Percentiles rank a stretch among this genome's conserved stretches.
These are phyloP conservation scores for Centruroides vittatus DNA, from an alignment of 1,140 invertebrate genomes.

Conservation along the genomic window DNA sequence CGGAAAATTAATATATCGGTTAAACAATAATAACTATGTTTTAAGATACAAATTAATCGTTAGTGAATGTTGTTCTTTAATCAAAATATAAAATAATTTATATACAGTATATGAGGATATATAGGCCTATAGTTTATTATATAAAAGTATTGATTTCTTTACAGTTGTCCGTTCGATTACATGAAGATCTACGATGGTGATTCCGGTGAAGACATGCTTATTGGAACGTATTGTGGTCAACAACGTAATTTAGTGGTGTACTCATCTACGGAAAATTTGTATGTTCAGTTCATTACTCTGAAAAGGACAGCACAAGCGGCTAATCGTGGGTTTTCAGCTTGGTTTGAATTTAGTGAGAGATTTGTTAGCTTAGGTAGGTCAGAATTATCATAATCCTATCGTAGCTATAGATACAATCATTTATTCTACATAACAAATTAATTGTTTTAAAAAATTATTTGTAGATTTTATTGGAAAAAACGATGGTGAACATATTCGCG, in stretches of 20 bases:
- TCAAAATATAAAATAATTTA: no score
- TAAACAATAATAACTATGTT: no score
- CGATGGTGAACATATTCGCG: slow-evolving; percentile 79
- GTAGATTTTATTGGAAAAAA: slow-evolving; percentile 84
- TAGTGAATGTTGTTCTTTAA: no score
- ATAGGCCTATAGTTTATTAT: no score
- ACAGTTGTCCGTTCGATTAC: slow-evolving; percentile 95
- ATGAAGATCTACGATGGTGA: slow-evolving; percentile 91
- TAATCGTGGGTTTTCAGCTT: slow-evolving; percentile 87
- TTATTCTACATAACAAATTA: not conserved
- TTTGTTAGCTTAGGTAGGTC: slow-evolving; percentile 44
- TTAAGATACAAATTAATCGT: no score
- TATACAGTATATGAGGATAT: no score
- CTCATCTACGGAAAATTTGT: slow-evolving; percentile 74
- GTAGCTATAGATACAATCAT: not conserved
- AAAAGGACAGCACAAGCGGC: slow-evolving; percentile 76
- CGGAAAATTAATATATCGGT: no score
- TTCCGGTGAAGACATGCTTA: slow-evolving; percentile 66
- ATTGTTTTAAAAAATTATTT: not conserved
- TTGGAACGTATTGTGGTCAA: slow-evolving; percentile 95
- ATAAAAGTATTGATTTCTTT: no score
- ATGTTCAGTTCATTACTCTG: slow-evolving; percentile 77
- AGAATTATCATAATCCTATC: not conserved
- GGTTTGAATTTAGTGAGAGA: slow-evolving; percentile 90
- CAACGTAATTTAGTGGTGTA: slow-evolving; percentile 87